Conservation (phyloP, 2,113 vertebrate genomes). For the Apteryx mantelli region DNA sequence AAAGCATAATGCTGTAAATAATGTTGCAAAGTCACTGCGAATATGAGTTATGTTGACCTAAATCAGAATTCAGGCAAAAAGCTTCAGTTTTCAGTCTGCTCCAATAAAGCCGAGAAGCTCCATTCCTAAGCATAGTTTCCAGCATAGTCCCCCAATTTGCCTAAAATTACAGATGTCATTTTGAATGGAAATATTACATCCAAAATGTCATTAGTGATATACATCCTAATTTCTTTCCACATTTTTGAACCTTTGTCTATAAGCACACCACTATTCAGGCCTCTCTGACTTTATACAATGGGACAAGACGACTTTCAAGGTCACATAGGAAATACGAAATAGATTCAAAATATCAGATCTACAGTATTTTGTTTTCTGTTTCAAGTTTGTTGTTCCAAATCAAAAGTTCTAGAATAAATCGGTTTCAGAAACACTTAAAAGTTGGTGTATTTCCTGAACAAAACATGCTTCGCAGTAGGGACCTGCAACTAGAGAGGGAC, state of each 20-base stretch:
- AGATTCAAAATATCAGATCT: not conserved
- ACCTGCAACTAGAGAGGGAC: not conserved
- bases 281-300: not conserved
- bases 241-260: not conserved
- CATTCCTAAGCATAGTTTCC: not conserved
- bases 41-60: slow-evolving; percentile 60
- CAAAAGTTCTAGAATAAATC: not conserved
- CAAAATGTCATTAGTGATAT: not conserved
- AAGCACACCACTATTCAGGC: not conserved
- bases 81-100: slow-evolving; percentile 46
- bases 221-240: not conserved
- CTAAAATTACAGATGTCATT: slow-evolving; percentile 18
- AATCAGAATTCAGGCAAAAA: slow-evolving; percentile 59
- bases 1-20: slow-evolving; percentile 55
- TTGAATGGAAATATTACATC: slow-evolving; percentile 4
- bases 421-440: not conserved
- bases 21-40: slow-evolving; percentile 12
- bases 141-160: not conserved
- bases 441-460: not conserved
- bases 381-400: not conserved
- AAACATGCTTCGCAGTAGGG: not conserved
- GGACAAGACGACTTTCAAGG: not conserved
- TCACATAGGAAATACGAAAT: not conserved
- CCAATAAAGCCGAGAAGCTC: slow-evolving; percentile 2
- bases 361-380: not conserved